A percentile compares a stretch with the other conserved stretches of the same genome.
These are phyloP conservation scores for Pherbina coryleti DNA, from an alignment of 2,888 invertebrate species.

Conservation along the genomic window DNA sequence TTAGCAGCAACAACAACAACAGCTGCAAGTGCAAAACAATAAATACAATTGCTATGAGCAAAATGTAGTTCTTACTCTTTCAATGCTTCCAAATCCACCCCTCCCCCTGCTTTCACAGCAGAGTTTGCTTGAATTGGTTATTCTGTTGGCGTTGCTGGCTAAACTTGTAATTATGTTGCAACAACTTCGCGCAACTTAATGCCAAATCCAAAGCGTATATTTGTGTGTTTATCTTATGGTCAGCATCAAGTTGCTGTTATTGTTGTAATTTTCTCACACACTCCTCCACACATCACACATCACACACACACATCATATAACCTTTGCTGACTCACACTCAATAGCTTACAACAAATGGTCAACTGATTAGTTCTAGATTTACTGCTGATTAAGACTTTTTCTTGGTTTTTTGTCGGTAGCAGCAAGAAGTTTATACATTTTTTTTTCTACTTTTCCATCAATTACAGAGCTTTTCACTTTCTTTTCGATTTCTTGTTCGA, in stretches of 20 bases:
- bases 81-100: neutral
- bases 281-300: neutral
- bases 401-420: neutral
- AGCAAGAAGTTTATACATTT: neutral
- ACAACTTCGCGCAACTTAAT: slow-evolving; percentile 47
- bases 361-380: slow-evolving; percentile 38
- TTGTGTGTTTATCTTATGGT: slow-evolving; percentile 15
- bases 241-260: neutral
- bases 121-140: slow-evolving; percentile 42
- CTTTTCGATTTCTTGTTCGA: too few species aligned
- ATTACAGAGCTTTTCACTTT: neutral
- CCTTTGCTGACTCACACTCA: slow-evolving; percentile 18
- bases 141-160: slow-evolving; percentile 43
- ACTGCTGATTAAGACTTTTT: slow-evolving; percentile 31
- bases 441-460: neutral
- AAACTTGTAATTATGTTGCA: slow-evolving; percentile 60
- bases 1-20: neutral
- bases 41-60: neutral
- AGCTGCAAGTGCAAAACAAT: neutral
- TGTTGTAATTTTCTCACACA: neutral
- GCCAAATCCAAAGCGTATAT: neutral
- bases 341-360: slow-evolving; percentile 40
- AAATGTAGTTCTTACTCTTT: neutral
- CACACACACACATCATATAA: slow-evolving; percentile 17
- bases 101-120: neutral